phyloP scores from a whole-genome alignment of 2,797 vertebrate genomes.

The Hafferia zeledoni region DNA sequence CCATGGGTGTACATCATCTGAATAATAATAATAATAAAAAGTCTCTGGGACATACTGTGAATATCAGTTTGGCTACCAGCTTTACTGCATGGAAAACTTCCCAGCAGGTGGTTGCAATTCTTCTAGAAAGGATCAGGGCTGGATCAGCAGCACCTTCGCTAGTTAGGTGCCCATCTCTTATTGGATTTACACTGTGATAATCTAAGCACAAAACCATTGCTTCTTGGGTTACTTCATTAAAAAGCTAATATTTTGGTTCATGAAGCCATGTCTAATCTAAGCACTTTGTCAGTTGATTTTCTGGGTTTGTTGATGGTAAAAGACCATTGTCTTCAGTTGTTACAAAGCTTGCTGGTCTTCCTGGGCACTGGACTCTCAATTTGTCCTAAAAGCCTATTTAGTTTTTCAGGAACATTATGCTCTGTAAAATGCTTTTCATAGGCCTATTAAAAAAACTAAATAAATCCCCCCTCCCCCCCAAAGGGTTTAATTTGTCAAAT shows the following conservation, averaged over 20 bases:
- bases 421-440: slow-evolving; percentile 65
- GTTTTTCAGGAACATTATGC: slow-evolving; percentile 23
- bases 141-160: background rate
- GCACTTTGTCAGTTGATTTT: background rate
- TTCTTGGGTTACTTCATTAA: slow-evolving; percentile 6
- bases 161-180: slow-evolving; percentile 19
- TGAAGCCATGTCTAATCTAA: background rate
- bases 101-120: slow-evolving; percentile 22
- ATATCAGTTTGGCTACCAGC: slow-evolving; percentile 24
- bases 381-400: slow-evolving; percentile 15
- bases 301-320: background rate
- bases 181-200: slow-evolving; percentile 37
- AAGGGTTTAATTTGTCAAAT: slow-evolving; percentile 71
- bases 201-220: background rate
- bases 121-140: background rate
- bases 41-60: background rate
- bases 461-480: background rate
- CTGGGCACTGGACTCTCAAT: background rate
- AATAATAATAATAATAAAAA: slow-evolving; percentile 1
- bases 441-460: background rate
- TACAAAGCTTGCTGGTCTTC: background rate
- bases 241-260: background rate
- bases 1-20: background rate
- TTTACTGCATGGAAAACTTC: slow-evolving; percentile 18
- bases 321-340: background rate